phyloP scores from a whole-genome alignment of 2,888 invertebrate species.

The Lasioglossum zephyrum region DNA sequence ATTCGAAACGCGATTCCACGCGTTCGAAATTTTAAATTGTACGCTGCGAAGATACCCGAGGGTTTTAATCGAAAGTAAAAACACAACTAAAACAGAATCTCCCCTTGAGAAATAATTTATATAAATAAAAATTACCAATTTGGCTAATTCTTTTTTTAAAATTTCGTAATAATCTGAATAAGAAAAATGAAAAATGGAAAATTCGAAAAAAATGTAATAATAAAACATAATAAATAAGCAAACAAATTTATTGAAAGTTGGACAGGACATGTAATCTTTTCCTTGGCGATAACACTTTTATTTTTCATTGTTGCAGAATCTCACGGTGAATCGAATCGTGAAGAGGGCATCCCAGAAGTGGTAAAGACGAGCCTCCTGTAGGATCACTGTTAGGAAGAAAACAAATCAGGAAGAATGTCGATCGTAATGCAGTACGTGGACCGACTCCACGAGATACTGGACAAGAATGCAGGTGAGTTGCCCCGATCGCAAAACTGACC shows the following conservation, averaged over 20 bases:
- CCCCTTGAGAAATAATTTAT: too few species aligned
- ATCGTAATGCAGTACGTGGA: constrained; percentile 92
- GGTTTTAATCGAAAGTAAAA: too few species aligned
- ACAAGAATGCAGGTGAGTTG: constrained; percentile 92
- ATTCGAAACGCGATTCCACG: not conserved
- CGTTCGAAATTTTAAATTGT: not conserved
- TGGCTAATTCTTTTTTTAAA: too few species aligned
- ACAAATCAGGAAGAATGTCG: constrained; percentile 86
- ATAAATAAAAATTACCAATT: too few species aligned
- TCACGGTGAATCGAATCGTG: not conserved
- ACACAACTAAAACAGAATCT: too few species aligned
- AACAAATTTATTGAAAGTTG: too few species aligned
- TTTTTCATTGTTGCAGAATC: constrained; percentile 42
- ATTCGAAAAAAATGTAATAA: too few species aligned
- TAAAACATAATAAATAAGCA: too few species aligned
- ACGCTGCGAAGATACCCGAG: too few species aligned
- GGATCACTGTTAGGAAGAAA: constrained; percentile 1
- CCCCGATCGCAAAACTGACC: not conserved
- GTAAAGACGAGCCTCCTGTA: not conserved
- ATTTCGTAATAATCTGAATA: too few species aligned
- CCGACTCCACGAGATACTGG: constrained; percentile 91
- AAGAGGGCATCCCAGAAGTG: constrained; percentile 3
- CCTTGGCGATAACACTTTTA: not conserved
- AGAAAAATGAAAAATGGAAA: too few species aligned
- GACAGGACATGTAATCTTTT: not conserved